A percentile compares a stretch with the other conserved stretches of the same genome.
These are phyloP conservation scores for Forbesichthys papilliferus DNA, from an alignment of 2,113 vertebrate species.

Conservation along the genomic window DNA sequence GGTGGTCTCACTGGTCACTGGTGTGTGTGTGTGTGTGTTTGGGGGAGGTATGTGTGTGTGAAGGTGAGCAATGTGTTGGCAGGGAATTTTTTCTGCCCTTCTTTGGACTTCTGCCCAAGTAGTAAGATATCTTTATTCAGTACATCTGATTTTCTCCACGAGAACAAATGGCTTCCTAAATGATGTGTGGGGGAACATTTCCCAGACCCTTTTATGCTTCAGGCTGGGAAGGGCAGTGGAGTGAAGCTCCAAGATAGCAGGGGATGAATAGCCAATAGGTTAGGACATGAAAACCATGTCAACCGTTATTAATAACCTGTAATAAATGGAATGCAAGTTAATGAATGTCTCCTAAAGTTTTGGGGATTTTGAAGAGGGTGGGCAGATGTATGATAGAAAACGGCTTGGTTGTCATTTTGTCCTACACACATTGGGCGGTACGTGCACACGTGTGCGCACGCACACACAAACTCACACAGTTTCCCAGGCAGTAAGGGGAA, in stretches of 20 bases:
- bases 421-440: conserved; percentile 29
- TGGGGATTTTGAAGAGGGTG: neutral
- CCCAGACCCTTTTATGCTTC: neutral
- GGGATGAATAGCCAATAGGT: too few species aligned
- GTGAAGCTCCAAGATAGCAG: too few species aligned
- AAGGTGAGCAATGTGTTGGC: too few species aligned
- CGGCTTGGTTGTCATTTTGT: conserved; percentile 36
- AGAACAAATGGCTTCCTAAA: neutral
- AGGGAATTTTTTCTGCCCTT: too few species aligned
- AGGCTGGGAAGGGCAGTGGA: too few species aligned
- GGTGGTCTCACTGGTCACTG: neutral
- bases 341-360: conserved; percentile 7
- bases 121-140: too few species aligned
- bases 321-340: neutral
- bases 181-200: neutral
- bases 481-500: conserved; percentile 41
- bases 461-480: conserved; percentile 22
- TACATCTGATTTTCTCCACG: neutral
- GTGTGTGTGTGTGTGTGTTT: conserved; percentile 1
- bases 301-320: neutral
- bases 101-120: too few species aligned
- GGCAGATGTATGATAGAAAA: conserved; percentile 27
- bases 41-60: conserved; percentile 2
- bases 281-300: neutral
- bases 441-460: neutral